Percentiles rank a stretch among this genome's conserved stretches.
phyloP scores from a whole-genome alignment of 2,888 invertebrate species.

The Athalia cordata region DNA sequence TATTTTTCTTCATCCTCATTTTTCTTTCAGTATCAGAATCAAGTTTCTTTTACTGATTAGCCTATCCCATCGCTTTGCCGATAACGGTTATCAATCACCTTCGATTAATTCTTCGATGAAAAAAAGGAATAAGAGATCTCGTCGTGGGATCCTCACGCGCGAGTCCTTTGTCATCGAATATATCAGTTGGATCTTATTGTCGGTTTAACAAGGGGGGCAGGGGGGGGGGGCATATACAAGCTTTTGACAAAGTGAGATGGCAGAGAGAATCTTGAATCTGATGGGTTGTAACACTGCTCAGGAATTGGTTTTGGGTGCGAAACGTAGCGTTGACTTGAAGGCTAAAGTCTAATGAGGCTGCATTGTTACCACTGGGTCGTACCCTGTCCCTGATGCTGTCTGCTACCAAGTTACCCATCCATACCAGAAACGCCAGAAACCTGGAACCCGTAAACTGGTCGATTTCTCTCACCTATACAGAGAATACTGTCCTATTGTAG shows the following conservation, averaged over 20 bases:
- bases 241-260: no score
- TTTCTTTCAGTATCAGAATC: not conserved
- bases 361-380: conserved; percentile 18
- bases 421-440: no score
- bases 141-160: not conserved
- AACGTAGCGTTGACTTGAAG: conserved; percentile 8
- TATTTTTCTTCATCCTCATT: not conserved
- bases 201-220: no score
- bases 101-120: conserved; percentile 1
- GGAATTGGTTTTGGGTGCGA: no score
- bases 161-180: not conserved
- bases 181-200: no score
- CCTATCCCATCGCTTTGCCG: not conserved
- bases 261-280: no score
- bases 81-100: conserved; percentile 5
- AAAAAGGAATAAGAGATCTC: not conserved
- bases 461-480: no score
- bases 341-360: conserved; percentile 38
- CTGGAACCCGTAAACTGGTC: no score
- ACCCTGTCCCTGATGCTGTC: conserved; percentile 12
- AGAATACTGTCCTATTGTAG: conserved; percentile 9
- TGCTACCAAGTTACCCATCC: no score
- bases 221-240: no score
- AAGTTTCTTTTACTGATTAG: no score
- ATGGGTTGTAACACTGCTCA: no score